Evolutionary conservation across 2,113 vertebrate species (phyloP).

Genomic region (Hippocampus guttulatus): DNA sequence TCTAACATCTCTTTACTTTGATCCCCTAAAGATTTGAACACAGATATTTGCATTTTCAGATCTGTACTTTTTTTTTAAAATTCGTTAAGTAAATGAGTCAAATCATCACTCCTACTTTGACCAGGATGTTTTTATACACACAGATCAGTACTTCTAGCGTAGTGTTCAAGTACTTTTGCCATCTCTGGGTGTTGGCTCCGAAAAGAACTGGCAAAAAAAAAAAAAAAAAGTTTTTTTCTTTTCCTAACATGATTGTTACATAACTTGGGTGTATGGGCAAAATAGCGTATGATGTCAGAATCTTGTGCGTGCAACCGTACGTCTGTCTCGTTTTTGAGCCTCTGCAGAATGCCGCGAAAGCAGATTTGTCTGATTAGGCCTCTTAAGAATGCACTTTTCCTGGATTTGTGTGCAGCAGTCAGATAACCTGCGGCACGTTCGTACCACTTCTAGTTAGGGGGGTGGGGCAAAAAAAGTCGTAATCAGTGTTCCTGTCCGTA

Average conservation of each 20-base stretch:
- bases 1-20: too few relatives aligned
- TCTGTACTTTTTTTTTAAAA: too few relatives aligned
- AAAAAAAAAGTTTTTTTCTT: not conserved
- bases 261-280: conserved; percentile 8
- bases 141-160: not conserved
- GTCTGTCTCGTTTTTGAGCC: conserved; percentile 25
- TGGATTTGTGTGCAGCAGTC: conserved; percentile 66
- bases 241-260: conserved; percentile 29
- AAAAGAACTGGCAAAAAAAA: conserved; percentile 5
- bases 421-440: conserved; percentile 54
- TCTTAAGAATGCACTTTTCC: conserved; percentile 65
- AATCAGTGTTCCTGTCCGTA: conserved; percentile 37
- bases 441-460: not conserved
- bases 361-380: conserved; percentile 57
- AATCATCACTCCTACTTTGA: not conserved
- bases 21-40: too few relatives aligned
- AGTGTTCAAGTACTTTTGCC: not conserved
- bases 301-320: conserved; percentile 14
- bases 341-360: conserved; percentile 45
- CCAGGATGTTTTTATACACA: not conserved
- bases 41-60: too few relatives aligned
- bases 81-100: not conserved
- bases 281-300: conserved; percentile 11
- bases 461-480: conserved; percentile 9
- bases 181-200: not conserved